Evolutionary conservation across 2,113 vertebrate species (phyloP), one percentile per base, ranked within the genome.

Genomic region (Noturus placidus): DNA sequence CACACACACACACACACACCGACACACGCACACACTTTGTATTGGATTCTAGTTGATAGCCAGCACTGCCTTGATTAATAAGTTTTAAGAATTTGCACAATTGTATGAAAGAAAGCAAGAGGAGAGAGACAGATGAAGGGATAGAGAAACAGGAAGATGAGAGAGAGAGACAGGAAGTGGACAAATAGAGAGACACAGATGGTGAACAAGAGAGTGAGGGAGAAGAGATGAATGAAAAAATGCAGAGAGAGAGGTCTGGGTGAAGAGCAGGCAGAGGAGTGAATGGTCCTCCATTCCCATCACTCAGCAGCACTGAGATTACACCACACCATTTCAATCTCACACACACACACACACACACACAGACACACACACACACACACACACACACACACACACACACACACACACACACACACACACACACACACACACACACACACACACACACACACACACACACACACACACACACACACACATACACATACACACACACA

Each of bases 371-470:
- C 65, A 42, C 27, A 90, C 87, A 91, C 91, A 78, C 35, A 78
- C 65, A 83, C 72, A 90, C 90, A 90, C 89, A 78, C 54, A 30
- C 27, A 88, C 89, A 91, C 61, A 65, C 22, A 33, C 67, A 91
- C 89, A 91, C 91, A 83, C 38, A 84, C 22, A 78, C 76, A 78
- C 5, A 78, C 14, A 79, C 50, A 79, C 50, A 79, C 35, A 50
- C 74, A 76, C 25, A 59, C 25, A 59, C 25, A 59, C 25, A 59
- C 25, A 59, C 25, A 59, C 25, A 59, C 25, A 59, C 25, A 59
- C 25, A 59, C 25, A 59, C 25, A 59, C 25, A 59, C 25, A 59
- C 25, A 59, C 25, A 59, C 25, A 59, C 25, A 59, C 25, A 59
- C 25, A 59, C 25, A 59, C 25, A 59, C 25, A 59, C 25, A 59